These are phyloP conservation scores for Pachyramphus minor DNA, from an alignment of 2,113 vertebrate species.

Conservation along the genomic window DNA sequence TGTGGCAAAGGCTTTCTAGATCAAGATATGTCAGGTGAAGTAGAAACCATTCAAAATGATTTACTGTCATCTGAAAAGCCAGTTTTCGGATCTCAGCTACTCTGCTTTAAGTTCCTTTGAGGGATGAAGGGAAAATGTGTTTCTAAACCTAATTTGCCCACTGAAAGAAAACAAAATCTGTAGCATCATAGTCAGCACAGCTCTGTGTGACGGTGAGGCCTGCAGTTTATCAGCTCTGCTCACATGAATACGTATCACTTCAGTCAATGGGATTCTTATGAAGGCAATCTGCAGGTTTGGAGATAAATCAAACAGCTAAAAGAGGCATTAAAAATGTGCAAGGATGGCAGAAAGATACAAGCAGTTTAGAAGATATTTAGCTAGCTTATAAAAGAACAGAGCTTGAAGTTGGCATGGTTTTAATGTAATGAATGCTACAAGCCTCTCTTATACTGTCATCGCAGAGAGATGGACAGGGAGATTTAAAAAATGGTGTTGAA, in stretches of 20 bases:
- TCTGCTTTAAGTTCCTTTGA: not conserved
- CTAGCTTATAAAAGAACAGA: conserved; percentile 24
- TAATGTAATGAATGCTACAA: not conserved
- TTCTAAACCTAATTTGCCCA: conserved; percentile 11
- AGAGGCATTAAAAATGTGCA: conserved; percentile 46
- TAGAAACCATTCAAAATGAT: not conserved
- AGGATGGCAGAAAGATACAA: not conserved
- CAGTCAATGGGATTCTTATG: conserved; percentile 51
- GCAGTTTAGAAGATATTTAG: conserved; percentile 48
- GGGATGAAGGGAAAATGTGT: not conserved
- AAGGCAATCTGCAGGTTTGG: conserved; percentile 38
- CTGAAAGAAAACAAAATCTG: conserved; percentile 35
- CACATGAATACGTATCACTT: conserved; percentile 48
- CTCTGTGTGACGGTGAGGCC: not conserved
- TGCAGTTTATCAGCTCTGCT: conserved; percentile 32
- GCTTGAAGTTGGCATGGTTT: not conserved
- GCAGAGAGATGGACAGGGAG: not conserved
- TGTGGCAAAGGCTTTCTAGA: not conserved
- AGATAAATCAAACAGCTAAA: conserved; percentile 61
- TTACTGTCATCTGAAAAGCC: not conserved
- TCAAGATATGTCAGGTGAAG: not conserved
- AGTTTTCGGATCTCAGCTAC: not conserved
- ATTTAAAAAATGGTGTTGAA: not conserved
- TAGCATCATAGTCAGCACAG: not conserved
- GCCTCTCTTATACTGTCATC: not conserved